Evolutionary conservation across 2,888 invertebrate genomes (phyloP), one percentile per base, ranked within the genome.

Genomic region (Cynaeus angustus): DNA sequence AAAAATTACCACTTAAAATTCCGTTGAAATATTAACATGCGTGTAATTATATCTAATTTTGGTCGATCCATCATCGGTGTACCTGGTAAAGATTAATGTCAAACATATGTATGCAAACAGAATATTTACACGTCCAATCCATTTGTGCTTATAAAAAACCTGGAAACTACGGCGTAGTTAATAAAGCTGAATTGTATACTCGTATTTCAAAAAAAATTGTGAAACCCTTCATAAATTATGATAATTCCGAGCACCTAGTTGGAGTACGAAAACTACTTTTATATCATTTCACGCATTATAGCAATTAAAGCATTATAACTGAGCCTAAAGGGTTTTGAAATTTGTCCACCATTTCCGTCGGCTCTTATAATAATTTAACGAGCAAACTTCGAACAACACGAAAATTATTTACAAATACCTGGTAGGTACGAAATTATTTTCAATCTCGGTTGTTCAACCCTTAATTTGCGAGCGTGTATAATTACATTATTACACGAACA

Each of bases 401-500:
- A 53, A 50, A 65, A 55, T 65, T 65, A 65, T 65, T 65, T 64
- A 41, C 53, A 65, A 55, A 65, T 65, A 65, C 53, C 65, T 55
- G 30, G 65, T 59, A 59, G 30, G 55, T 50, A 67, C 21, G 26
- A 43, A 65, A 66, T 70, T 66, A 70, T 70, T 70, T 70, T 61
- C 66, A 59, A 61, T 70, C 70, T 61, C 9, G 33, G 43, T 43
- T 52, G 41, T 65, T 69, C 58, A 69, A 59, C 65, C 65, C 66
- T 59, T 53, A 66, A 64, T 64, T 70, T 66, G 55, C 38, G 16
- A 61, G 43, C 55, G 13, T 21, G 55, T 38, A 48, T 70, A 70
- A 70, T 70, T 66, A 70, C 59, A 70, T 70, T 70, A 66, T 70
- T 66, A 66, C 43, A 66, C 48, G 66, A 66, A 52, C 59, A 37